phyloP scores from a whole-genome alignment of 1,140 invertebrate genomes.

The Zaprionus lachaisei region DNA sequence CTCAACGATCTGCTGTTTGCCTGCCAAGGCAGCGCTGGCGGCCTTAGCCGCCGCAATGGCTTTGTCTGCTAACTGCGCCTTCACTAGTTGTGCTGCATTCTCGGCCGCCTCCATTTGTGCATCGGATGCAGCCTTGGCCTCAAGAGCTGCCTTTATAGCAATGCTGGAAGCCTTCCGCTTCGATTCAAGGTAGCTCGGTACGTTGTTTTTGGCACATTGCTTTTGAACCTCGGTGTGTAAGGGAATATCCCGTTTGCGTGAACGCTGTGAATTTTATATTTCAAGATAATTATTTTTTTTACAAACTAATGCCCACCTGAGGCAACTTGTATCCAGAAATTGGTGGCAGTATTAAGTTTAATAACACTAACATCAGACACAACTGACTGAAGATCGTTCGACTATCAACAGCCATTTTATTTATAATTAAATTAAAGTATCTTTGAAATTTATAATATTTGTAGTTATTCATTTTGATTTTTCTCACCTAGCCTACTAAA shows the following conservation, averaged over 20 bases:
- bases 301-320: slow-evolving; percentile 5
- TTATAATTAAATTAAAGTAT: background rate
- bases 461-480: background rate
- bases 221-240: background rate
- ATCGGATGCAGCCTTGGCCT: slow-evolving; percentile 88
- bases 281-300: background rate
- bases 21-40: slow-evolving; percentile 87
- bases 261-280: background rate
- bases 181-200: background rate
- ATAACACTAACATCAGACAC: background rate
- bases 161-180: slow-evolving; percentile 85
- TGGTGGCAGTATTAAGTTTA: background rate
- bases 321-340: slow-evolving; percentile 29
- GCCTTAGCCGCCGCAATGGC: slow-evolving; percentile 88
- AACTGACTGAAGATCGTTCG: background rate
- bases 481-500: background rate
- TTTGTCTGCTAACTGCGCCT: slow-evolving; percentile 88
- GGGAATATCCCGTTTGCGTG: background rate
- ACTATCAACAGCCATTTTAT: slow-evolving; percentile 15
- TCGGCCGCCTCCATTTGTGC: slow-evolving; percentile 88
- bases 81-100: slow-evolving; percentile 87
- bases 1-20: slow-evolving; percentile 87
- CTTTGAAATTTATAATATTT: background rate
- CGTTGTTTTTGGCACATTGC: background rate
- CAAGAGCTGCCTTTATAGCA: slow-evolving; percentile 88